Evolutionary conservation across 2,113 vertebrate genomes (phyloP).

Genomic region (Thamnophis sirtalis): DNA sequence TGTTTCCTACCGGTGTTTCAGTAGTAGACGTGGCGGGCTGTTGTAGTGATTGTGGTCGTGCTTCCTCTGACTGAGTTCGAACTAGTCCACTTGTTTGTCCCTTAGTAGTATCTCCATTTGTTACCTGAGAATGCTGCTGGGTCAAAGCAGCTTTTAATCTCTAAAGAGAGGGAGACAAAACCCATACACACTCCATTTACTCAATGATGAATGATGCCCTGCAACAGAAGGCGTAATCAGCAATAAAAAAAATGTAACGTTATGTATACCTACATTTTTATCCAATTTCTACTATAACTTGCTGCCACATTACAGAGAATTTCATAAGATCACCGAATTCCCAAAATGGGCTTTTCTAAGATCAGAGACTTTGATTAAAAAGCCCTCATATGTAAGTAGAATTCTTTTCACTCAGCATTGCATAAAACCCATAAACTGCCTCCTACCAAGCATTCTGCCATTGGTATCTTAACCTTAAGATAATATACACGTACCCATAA

Average conservation of each 20-base stretch:
- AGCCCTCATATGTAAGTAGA: neutral
- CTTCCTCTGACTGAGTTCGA: slow-evolving; percentile 81
- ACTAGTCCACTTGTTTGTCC: slow-evolving; percentile 78
- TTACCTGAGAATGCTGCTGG: slow-evolving; percentile 93
- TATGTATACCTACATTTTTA: neutral
- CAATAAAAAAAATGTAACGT: neutral
- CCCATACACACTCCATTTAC: neutral
- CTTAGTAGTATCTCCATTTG: slow-evolving; percentile 85
- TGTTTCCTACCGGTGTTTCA: slow-evolving; percentile 85
- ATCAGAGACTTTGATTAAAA: neutral
- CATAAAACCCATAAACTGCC: neutral
- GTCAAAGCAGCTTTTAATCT: slow-evolving; percentile 88
- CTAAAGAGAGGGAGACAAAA: slow-evolving; percentile 64
- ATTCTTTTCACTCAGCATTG: neutral
- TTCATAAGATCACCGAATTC: neutral
- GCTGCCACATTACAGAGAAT: neutral
- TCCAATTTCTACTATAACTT: neutral
- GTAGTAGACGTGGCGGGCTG: slow-evolving; percentile 97
- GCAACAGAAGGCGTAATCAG: neutral
- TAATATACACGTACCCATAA: neutral
- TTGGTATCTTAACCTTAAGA: neutral
- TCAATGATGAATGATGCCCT: neutral
- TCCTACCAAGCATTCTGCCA: neutral
- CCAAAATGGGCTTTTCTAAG: neutral
- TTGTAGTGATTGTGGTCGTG: slow-evolving; percentile 85